Percentiles rank a stretch among this genome's conserved stretches.
Evolutionary conservation across 2,113 vertebrate genomes (phyloP).

Genomic region (Globicephala melas): DNA sequence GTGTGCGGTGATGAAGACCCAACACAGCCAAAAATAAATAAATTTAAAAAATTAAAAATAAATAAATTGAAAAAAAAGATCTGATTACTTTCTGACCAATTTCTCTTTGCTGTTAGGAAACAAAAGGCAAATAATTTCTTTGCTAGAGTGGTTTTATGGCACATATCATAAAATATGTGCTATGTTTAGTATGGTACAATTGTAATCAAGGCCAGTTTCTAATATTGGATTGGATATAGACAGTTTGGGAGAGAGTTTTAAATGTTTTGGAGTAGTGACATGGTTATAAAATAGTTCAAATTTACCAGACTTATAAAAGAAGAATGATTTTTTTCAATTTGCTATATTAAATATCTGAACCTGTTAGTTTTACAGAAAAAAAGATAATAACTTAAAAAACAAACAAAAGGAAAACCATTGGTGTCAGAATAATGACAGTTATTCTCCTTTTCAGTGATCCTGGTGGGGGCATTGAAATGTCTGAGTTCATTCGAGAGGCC

Average conservation of each 20-base stretch:
- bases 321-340: background rate
- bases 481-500: constrained; percentile 95
- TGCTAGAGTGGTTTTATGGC: constrained; percentile 23
- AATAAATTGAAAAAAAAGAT: no score
- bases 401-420: background rate
- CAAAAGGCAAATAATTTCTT: background rate
- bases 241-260: constrained; percentile 13
- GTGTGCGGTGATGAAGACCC: no score
- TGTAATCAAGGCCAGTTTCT: constrained; percentile 46
- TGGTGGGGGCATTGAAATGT: constrained; percentile 98
- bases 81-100: background rate
- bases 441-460: constrained; percentile 86
- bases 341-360: background rate
- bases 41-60: no score
- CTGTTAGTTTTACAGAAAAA: constrained; percentile 25
- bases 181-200: background rate
- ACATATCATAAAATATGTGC: background rate
- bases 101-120: background rate
- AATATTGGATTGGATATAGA: background rate
- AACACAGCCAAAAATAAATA: no score
- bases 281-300: background rate
- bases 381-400: background rate
- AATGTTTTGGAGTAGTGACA: background rate
- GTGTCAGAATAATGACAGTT: background rate
- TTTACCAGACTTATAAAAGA: background rate